Conservation (phyloP, 2,113 vertebrate genomes). For the Coptodon bakossiorum region DNA sequence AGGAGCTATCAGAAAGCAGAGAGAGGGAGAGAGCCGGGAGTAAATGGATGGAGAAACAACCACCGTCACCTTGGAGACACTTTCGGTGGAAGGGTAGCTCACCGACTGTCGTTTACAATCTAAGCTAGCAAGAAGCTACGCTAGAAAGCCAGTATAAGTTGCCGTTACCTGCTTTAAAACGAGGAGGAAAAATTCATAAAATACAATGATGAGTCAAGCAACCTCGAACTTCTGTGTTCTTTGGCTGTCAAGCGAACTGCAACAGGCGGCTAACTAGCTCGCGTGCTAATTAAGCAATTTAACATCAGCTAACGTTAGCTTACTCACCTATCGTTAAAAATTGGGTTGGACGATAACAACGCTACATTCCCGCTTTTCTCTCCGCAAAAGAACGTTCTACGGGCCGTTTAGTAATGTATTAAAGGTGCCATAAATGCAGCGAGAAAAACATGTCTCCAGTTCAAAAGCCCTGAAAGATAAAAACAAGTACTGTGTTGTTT, state of each 20-base stretch:
- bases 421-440: neutral
- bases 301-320: slow-evolving; percentile 46
- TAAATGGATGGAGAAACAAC: slow-evolving; percentile 2
- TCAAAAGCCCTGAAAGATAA: neutral
- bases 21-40: neutral
- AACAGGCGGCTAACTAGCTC: neutral
- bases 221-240: neutral
- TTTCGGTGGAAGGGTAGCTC: slow-evolving; percentile 27
- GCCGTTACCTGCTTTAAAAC: neutral
- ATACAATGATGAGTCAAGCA: neutral
- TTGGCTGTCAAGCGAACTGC: neutral
- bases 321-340: slow-evolving; percentile 17
- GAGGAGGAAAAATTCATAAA: neutral
- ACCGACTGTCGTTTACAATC: slow-evolving; percentile 33
- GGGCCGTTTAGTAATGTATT: neutral
- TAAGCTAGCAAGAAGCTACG: neutral
- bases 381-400: neutral
- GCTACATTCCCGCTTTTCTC: neutral
- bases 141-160: neutral
- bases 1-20: neutral
- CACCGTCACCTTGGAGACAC: slow-evolving; percentile 61
- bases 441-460: neutral
- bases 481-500: slow-evolving; percentile 23
- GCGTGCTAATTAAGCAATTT: slow-evolving; percentile 6
- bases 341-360: neutral